These are phyloP conservation scores for Ctenopoma kingsleyae DNA, from an alignment of 2,797 vertebrate species.

Conservation along the genomic window DNA sequence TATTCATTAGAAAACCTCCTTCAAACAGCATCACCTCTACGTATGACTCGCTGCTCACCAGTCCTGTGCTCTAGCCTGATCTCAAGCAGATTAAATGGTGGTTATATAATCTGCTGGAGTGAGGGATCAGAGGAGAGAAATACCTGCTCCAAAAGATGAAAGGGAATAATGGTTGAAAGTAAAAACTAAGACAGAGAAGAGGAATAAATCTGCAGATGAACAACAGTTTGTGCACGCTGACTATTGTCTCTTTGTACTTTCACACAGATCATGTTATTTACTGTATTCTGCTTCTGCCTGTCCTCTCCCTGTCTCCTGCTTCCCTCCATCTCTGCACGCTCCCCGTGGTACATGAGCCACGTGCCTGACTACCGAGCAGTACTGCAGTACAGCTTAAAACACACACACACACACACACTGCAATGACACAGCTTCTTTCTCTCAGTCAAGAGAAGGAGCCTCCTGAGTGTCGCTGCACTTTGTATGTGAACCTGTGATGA, in stretches of 20 bases:
- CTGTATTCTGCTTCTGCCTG: conserved; percentile 21
- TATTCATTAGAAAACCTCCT: not conserved
- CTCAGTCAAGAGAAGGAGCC: conserved; percentile 45
- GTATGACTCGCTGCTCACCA: conserved; percentile 8
- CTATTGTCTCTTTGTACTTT: conserved; percentile 12
- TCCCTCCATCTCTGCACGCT: conserved; percentile 64
- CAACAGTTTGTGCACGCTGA: not conserved
- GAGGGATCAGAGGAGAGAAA: conserved; percentile 24
- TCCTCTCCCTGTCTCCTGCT: conserved; percentile 50
- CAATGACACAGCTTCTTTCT: conserved; percentile 70
- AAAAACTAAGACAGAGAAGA: conserved; percentile 1
- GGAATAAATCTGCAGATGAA: conserved; percentile 11
- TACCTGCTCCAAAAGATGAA: conserved; percentile 35
- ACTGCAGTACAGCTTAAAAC: conserved; percentile 58
- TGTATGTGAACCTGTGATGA: not conserved
- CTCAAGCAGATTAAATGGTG: conserved; percentile 72
- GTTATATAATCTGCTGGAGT: conserved; percentile 72
- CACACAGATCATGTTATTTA: conserved; percentile 28
- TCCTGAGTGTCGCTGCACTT: conserved; percentile 17
- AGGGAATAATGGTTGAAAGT: conserved; percentile 4
- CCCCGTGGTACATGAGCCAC: conserved; percentile 63
- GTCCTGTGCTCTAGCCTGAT: conserved; percentile 54
- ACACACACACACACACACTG: conserved; percentile 41
- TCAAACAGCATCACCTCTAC: conserved; percentile 11
- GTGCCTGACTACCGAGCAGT: conserved; percentile 66